Base-by-base conservation (phyloP, 2,888 invertebrate species). In the Perdita meconis region DNA sequence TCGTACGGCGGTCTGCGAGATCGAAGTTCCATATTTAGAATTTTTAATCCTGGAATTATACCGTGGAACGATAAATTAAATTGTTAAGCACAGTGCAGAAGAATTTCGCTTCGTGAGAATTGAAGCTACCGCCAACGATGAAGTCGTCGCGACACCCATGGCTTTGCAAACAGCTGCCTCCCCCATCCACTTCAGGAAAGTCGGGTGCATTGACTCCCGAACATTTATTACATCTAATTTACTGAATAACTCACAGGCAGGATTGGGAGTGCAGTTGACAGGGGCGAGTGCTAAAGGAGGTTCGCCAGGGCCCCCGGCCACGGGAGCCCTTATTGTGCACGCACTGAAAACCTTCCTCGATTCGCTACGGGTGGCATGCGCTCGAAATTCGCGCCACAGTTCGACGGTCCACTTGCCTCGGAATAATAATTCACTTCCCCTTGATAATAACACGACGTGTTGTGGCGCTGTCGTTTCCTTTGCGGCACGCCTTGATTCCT, bases 211-310 rank as follows among this genome's bases (percentile, higher is more conserved):
- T 40, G 75, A 72, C 70, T 74, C 60, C 13, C 44, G 66, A 66
- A 82, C 78, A 84, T 84, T 86, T 78, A 85, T 83, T 81, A 82
- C 57, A 55, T 78, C 66, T 80, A 83, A 83, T 85, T 83, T 78
- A 42, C 60, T 72, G 75, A 85, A 83, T 78, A 85, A 85, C 75
- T 86, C 73, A 74, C 22, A 38, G 19, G 30, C 55, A 24, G 67
- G 76, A 86, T 83, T 77, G 70, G 69, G 68, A 74, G 72, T 81
- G 74, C 60, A 71, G 79, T 86, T 84, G 85, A 79, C 85, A 85
- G 72, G 60, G 68, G 57, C 69, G 60, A 75, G 75, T 72, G 79
- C 72, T 74, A 76, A 86, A 74, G 73, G 53, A 78, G 65, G 70
- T 22, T 65, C 61, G 44, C 73, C 65, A 64, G 40, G 65, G 55